These are phyloP conservation scores for Danio aesculapii DNA, from an alignment of 2,797 vertebrate genomes.

Conservation along the genomic window DNA sequence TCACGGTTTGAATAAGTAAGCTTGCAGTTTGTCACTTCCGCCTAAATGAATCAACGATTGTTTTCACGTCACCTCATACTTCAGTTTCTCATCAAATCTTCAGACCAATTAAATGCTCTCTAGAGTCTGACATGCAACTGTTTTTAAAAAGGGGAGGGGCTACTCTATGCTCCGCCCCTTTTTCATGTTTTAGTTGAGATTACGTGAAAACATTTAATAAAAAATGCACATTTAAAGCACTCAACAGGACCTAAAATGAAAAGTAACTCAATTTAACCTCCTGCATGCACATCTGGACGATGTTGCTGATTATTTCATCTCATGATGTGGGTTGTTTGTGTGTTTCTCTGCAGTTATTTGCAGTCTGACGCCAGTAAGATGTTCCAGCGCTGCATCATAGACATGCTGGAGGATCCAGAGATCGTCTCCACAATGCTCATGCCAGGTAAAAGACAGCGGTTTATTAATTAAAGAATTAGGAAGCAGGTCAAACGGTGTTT, in stretches of 20 bases:
- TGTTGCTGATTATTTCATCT: background rate
- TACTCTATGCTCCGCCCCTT: too few species aligned
- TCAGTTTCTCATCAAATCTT: too few species aligned
- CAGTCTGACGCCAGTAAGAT: conserved; percentile 89
- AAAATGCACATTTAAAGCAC: too few species aligned
- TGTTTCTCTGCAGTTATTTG: conserved; percentile 82
- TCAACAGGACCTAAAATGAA: background rate
- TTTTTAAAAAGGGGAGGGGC: too few species aligned
- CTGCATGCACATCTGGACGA: background rate
- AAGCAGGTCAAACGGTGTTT: too few species aligned
- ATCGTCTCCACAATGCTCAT: conserved; percentile 92
- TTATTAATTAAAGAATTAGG: too few species aligned
- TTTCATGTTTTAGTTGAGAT: too few species aligned
- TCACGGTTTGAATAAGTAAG: too few species aligned
- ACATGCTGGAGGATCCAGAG: conserved; percentile 90
- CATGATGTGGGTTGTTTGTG: background rate
- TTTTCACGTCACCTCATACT: background rate
- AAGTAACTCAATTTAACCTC: background rate
- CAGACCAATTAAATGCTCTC: too few species aligned
- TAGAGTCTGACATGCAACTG: too few species aligned
- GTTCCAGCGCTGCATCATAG: conserved; percentile 89
- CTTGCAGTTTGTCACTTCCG: background rate
- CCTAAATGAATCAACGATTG: too few species aligned
- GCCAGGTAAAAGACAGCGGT: conserved; percentile 80
- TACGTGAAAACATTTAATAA: too few species aligned